A percentile compares a stretch with the other conserved stretches of the same genome.
These are phyloP conservation scores for Pterocles burchelli DNA, from an alignment of 2,113 vertebrate species.

Conservation along the genomic window DNA sequence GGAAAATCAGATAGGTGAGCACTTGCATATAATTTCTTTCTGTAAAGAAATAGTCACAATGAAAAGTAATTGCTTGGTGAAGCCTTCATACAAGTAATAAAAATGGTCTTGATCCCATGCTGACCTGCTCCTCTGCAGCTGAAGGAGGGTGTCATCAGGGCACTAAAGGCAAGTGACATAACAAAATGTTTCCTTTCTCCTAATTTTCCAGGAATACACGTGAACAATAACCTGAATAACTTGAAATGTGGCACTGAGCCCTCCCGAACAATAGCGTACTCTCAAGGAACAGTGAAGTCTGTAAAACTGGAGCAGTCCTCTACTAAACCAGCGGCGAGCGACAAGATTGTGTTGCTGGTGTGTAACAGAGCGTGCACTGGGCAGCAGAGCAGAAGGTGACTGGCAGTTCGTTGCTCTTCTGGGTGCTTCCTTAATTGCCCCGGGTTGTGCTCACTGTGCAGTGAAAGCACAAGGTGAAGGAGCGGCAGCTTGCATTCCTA, in stretches of 20 bases:
- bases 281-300: slow-evolving; percentile 70
- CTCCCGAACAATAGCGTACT: slow-evolving; percentile 80
- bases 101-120: background rate
- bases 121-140: background rate
- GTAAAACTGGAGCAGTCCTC: slow-evolving; percentile 72
- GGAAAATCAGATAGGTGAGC: background rate
- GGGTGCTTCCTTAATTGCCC: background rate
- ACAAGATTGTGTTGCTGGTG: slow-evolving; percentile 92
- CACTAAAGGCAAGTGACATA: background rate
- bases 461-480: background rate
- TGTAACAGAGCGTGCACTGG: slow-evolving; percentile 94
- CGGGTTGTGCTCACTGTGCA: background rate
- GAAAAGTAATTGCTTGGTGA: background rate
- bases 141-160: background rate
- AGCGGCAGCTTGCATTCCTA: background rate
- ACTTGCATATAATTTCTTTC: background rate
- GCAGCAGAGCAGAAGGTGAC: slow-evolving; percentile 94
- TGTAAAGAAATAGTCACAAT: background rate
- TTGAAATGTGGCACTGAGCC: slow-evolving; percentile 88
- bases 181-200: background rate
- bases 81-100: background rate
- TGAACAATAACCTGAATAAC: slow-evolving; percentile 96
- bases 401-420: background rate
- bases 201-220: slow-evolving; percentile 82
- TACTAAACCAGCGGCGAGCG: slow-evolving; percentile 76